Base-by-base conservation (phyloP, 2,888 invertebrate genomes). In the Serrognathus titanus region DNA sequence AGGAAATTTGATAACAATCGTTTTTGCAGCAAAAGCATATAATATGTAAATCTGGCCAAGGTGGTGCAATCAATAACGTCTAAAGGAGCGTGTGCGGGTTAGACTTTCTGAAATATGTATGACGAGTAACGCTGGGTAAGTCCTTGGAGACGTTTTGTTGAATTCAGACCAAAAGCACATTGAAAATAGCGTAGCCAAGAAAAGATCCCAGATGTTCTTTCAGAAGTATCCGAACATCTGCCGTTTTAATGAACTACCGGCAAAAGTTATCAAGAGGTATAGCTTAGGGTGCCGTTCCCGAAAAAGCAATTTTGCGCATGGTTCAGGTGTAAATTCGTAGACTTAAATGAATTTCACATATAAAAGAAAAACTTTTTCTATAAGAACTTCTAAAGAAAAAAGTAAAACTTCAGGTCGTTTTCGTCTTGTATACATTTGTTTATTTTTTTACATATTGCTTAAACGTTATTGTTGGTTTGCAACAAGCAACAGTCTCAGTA, bases 401-500 rank as follows among this genome's bases (percentile, higher is more conserved):
- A 43, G 13, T 43, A 43, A 43, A 43, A 43, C 43, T 43, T 4
- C 43, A 43, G 43, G 9, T 20, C 20, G 43, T 43, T 43, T 58
- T 48, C 24, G 6, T 53, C 49, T 45, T 57, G 52, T 53, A 72
- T 73, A 74, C 73, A 74, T 71, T 66, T 70, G 67, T 75, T 75
- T 75, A 75, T 75, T 75, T 71, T 53, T 55, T 52, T 55, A 74
- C 73, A 74, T 69, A 72, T 74, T 73, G 72, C 72, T 71, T 71
- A 66, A 69, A 66, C 57, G 55, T 46, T 51, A 71, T 65, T 62
- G 68, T 66, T 61, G 66, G 60, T 64, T 66, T 62, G 74, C 74
- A 75, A 75, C 72, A 75, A 76, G 76, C 75, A 76, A 75, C 76
- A 76, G 74, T 75, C 76, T 77, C 75, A 62, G 60, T 63, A 58